phyloP scores from a whole-genome alignment of 2,113 vertebrate genomes.

The Callithrix jacchus region DNA sequence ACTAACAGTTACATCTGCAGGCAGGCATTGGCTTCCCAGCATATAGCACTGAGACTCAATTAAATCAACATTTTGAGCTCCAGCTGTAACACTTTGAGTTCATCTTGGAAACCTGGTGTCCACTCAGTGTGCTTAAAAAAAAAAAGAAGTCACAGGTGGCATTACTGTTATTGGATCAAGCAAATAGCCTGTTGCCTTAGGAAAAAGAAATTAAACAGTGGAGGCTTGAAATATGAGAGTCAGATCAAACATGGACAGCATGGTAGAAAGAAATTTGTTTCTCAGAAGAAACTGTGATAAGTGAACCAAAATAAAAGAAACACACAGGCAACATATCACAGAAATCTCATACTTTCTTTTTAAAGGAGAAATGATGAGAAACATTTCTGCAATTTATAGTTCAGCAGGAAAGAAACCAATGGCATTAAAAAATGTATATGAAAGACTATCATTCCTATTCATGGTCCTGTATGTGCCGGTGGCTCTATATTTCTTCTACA shows the following conservation, averaged over 20 bases:
- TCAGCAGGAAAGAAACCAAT: background rate
- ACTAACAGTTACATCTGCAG: background rate
- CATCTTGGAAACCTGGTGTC: fast-evolving
- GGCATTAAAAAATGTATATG: background rate
- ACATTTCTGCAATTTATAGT: background rate
- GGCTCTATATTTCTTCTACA: background rate
- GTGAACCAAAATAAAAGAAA: background rate
- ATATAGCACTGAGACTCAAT: background rate
- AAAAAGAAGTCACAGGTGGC: background rate
- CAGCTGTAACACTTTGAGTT: background rate
- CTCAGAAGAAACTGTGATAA: background rate
- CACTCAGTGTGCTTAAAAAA: background rate
- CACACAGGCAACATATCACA: background rate
- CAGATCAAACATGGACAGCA: background rate
- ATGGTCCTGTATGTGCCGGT: background rate
- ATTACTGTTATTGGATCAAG: background rate
- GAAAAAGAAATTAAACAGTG: background rate
- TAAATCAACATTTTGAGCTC: background rate
- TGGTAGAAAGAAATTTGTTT: background rate
- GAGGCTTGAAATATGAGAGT: background rate
- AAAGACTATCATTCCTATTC: background rate
- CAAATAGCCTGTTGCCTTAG: background rate
- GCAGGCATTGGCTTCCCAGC: no score
- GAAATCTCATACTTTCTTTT: background rate
- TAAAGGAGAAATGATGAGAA: background rate